These are phyloP conservation scores for Aldabrachelys gigantea DNA, from an alignment of 2,113 vertebrate species.

Conservation along the genomic window DNA sequence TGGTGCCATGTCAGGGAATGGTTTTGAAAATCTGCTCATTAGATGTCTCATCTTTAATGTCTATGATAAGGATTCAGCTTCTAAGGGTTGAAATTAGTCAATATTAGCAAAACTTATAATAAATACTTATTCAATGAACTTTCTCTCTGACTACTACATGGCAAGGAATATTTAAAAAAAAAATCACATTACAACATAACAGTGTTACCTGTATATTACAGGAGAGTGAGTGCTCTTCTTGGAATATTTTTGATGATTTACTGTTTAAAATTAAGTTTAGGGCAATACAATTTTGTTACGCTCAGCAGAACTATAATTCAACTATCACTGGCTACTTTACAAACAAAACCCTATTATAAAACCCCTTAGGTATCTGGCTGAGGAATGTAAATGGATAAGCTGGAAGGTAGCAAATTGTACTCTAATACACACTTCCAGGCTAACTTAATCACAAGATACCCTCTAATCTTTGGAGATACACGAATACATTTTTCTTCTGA, in stretches of 20 bases:
- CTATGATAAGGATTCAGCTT: background rate
- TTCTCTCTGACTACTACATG: background rate
- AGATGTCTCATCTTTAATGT: background rate
- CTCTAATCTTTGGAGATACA: background rate
- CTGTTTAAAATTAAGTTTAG: background rate
- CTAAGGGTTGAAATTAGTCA: background rate
- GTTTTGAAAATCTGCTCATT: background rate
- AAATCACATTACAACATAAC: no score
- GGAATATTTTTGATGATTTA: background rate
- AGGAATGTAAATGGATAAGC: background rate
- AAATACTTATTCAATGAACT: background rate
- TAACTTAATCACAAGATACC: background rate
- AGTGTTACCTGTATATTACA: background rate
- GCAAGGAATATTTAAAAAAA: accelerated
- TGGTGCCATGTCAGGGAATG: background rate
- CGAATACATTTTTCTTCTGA: background rate
- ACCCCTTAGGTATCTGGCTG: background rate
- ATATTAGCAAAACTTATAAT: background rate
- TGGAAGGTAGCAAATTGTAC: background rate
- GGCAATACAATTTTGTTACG: background rate
- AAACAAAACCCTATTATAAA: constrained; percentile 10
- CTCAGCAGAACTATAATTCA: constrained; percentile 3
- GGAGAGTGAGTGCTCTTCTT: background rate
- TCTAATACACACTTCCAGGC: background rate
- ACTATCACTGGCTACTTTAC: background rate